Base-by-base conservation (phyloP, 2,888 invertebrate species). In the Ormyrus pomaceus region DNA sequence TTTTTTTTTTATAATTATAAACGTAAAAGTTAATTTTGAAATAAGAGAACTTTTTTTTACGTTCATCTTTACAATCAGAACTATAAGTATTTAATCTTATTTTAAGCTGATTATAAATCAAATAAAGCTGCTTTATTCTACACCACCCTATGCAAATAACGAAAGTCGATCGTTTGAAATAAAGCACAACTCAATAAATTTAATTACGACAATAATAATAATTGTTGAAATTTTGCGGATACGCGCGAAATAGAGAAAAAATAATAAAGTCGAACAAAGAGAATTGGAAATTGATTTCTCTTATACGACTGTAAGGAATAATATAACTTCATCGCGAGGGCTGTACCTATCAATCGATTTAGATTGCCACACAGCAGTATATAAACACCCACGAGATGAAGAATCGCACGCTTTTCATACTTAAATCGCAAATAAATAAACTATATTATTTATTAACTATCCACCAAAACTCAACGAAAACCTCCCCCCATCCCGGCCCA, bases 261-360 rank as follows among this genome's bases (percentile, higher is more conserved):
- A 64, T 46, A 56, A n/a, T 34, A 34, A 34, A 34, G 34, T 34
- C 34, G 62, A 51, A 9, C 11, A 55, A 64, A 51, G 19, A 45
- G 34, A 34, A 34, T 34, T 34, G 34, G 51, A 59, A 71, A 77
- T 77, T 59, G 65, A 72, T 77, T 72, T 72, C 7, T 34, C 34
- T 34, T 50, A 50, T 11, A 55, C 13, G 46, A n/a, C 65, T 72
- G 64, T 66, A 58, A 58, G 65, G 65, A 53, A 66, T 65, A 77
- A 69, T 77, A 19, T 3, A 11, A 45, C 51, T 34, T 45, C 58
- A 53, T 53, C 76, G 48, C 19, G 6, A 46, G 62, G 19, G 48
- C 34, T 4, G 6, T 66, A 65, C 34, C 34, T 70, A 70, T 70
- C 10, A 77, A 70, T 77, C 69, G 55, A 77, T 77, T 70, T 34